Evolutionary conservation across 2,113 vertebrate species (phyloP).

Genomic region (Haemorhous mexicanus): DNA sequence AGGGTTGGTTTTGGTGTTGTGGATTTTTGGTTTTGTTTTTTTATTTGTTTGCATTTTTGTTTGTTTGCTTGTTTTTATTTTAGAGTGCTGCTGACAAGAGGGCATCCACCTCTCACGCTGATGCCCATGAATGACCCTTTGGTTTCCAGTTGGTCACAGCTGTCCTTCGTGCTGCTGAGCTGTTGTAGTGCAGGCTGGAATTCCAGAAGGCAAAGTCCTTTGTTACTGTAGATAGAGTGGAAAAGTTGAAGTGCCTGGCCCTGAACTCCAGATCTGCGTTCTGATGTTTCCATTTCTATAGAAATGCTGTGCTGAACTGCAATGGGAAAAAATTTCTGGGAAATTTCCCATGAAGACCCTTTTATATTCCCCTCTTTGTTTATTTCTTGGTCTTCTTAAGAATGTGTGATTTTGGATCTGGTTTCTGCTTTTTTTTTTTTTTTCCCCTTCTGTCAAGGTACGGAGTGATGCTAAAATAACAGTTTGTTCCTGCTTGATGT

Average conservation of each 20-base stretch:
- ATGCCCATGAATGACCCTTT: not conserved
- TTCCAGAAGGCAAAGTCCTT: not conserved
- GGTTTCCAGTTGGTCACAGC: not conserved
- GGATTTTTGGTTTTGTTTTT: not conserved
- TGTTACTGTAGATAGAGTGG: not conserved
- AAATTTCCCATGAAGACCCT: not conserved
- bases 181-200: not conserved
- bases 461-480: not conserved
- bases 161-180: not conserved
- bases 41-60: not conserved
- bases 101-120: not conserved
- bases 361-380: not conserved
- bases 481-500: not conserved
- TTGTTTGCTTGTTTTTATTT: not conserved
- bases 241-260: not conserved
- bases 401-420: not conserved
- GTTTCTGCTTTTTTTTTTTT: not conserved
- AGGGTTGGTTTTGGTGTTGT: not conserved
- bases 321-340: not conserved
- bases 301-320: not conserved
- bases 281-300: not conserved
- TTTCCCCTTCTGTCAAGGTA: not conserved
- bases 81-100: not conserved
- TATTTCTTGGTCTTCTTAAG: not conserved
- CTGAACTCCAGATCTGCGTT: not conserved